These are phyloP conservation scores for Aphaenogaster rudis DNA, from an alignment of 1,140 invertebrate species.

Conservation along the genomic window DNA sequence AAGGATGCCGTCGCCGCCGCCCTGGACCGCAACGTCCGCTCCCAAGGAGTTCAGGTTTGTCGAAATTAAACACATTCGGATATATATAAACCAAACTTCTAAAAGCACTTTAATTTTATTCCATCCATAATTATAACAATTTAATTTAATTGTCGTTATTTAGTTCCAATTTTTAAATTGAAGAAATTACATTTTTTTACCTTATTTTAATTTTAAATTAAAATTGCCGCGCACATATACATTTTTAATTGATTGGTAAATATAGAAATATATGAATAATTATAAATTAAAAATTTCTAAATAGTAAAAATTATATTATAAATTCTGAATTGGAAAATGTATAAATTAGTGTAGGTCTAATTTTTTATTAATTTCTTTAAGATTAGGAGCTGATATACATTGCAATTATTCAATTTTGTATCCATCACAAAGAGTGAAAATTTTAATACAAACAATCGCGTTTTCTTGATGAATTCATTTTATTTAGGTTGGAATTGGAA, in stretches of 20 bases:
- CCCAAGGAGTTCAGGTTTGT: slow-evolving; percentile 70
- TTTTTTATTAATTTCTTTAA: slow-evolving; percentile 6
- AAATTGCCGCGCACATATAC: neutral
- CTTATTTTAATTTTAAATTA: neutral
- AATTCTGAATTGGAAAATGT: neutral
- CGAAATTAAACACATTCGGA: neutral
- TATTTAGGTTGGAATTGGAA: slow-evolving; percentile 49
- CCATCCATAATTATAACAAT: neutral
- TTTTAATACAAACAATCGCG: neutral
- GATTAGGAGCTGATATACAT: neutral
- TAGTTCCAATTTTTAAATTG: neutral
- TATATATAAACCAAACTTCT: neutral
- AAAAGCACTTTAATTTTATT: neutral
- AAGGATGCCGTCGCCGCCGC: slow-evolving; percentile 72
- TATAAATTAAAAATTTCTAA: neutral
- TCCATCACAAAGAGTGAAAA: neutral
- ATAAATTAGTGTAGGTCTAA: neutral
- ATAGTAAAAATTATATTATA: neutral
- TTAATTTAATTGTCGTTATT: neutral
- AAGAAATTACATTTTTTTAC: neutral
- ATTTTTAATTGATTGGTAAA: slow-evolving; percentile 19
- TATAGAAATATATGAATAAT: neutral
- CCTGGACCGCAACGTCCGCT: slow-evolving; percentile 65
- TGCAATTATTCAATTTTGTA: neutral
- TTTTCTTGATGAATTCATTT: neutral